Percentiles rank a stretch among this genome's conserved stretches.
Evolutionary conservation across 2,888 invertebrate species (phyloP).

Genomic region (Lasioglossum zephyrum): DNA sequence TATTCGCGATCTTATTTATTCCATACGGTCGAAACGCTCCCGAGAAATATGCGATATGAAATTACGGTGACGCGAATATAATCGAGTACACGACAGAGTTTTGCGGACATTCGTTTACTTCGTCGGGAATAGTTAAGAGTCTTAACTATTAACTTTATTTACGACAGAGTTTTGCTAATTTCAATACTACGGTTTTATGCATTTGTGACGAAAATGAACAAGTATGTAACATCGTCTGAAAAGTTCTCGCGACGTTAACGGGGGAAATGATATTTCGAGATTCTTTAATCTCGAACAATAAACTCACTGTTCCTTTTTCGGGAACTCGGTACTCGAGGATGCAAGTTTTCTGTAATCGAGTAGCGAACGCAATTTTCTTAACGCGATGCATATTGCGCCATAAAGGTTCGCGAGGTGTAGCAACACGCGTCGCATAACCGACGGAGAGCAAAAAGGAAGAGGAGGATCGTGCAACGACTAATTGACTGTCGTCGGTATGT

Average conservation of each 20-base stretch:
- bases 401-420: not conserved
- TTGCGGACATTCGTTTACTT: not conserved
- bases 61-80: not conserved
- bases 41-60: not conserved
- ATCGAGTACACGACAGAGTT: not conserved
- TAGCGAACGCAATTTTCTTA: slow-evolving; percentile 21
- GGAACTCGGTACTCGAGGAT: not conserved
- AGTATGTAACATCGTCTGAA: not conserved
- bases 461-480: not conserved
- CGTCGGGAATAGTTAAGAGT: not conserved
- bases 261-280: not conserved
- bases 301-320: not conserved
- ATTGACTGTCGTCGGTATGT: not conserved
- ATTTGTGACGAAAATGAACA: too few species aligned
- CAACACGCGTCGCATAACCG: not conserved
- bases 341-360: not conserved
- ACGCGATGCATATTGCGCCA: slow-evolving; percentile 12
- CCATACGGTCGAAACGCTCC: not conserved
- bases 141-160: not conserved
- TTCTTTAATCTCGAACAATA: not conserved
- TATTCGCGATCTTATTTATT: not conserved
- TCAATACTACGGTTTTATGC: too few species aligned
- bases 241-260: not conserved
- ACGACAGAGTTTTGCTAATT: too few species aligned
- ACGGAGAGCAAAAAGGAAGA: not conserved